Conservation (phyloP, 2,888 invertebrate species). For the Agrilus mali region DNA sequence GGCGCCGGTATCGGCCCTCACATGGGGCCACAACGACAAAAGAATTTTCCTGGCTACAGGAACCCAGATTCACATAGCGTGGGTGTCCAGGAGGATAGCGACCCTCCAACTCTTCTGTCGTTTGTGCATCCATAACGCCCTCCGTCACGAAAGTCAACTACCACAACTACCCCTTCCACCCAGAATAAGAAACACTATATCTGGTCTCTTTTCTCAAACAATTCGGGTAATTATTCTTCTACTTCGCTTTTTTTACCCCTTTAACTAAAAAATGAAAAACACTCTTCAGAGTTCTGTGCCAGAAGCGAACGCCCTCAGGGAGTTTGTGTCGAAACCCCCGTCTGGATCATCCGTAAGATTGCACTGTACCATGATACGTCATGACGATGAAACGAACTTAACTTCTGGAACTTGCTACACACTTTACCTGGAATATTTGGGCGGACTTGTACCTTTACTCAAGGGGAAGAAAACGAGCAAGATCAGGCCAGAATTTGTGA, state of each 20-base stretch:
- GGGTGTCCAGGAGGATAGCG: slow-evolving; percentile 83
- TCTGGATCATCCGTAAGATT: slow-evolving; percentile 62
- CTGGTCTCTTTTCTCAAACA: slow-evolving; percentile 84
- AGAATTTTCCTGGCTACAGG: slow-evolving; percentile 90
- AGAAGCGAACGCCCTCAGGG: slow-evolving; percentile 71
- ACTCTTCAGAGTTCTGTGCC: slow-evolving; percentile 80
- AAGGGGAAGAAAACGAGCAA: slow-evolving; percentile 94
- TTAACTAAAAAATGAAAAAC: neutral
- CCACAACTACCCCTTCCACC: slow-evolving; percentile 76
- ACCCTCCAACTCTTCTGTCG: slow-evolving; percentile 83
- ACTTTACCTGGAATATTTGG: slow-evolving; percentile 87
- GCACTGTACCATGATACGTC: slow-evolving; percentile 95
- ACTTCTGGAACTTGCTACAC: slow-evolving; percentile 67
- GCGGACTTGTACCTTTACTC: slow-evolving; percentile 88
- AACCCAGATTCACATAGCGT: slow-evolving; percentile 82
- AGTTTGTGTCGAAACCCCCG: slow-evolving; percentile 89
- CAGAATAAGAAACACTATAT: slow-evolving; percentile 70
- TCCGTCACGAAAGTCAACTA: slow-evolving; percentile 62
- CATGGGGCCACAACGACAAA: slow-evolving; percentile 98
- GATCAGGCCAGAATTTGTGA: slow-evolving; percentile 95
- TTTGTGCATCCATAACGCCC: slow-evolving; percentile 62
- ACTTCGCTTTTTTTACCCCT: neutral
- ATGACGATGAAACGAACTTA: slow-evolving; percentile 69
- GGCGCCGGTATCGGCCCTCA: slow-evolving; percentile 82
- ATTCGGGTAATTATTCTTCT: slow-evolving; percentile 56